Evolutionary conservation across 1,140 invertebrate species (phyloP), one percentile per base, ranked within the genome.

Genomic region (Physella acuta): DNA sequence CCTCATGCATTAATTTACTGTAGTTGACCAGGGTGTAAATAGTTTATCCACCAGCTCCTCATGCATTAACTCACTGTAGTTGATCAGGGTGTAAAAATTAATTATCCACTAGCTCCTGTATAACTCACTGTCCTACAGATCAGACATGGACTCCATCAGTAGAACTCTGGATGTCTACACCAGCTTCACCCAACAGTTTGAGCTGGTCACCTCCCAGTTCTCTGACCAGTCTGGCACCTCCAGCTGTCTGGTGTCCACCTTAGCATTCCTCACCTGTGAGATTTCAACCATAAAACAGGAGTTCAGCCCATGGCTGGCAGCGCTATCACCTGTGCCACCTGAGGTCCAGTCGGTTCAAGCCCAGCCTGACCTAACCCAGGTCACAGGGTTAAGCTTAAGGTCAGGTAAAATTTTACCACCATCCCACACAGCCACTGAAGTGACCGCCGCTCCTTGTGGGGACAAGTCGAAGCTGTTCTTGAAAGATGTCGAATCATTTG

Each of bases 401-500:
- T 44, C 8, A 11, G 39, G 39, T 11, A 44, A 44, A 20, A 20
- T 44, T 44, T 44, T 44, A 20, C 20, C 39, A 44, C 39, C 39
- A 11, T 5, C 53, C 24, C 53, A 30, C 24, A 49, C 11, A 14
- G 44, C 44, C 44, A 14, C 44, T n/a, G n/a, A 49, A 49, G 44
- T 36, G n/a, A n/a, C 24, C 37, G 58, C 33, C 37, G 60, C 20
- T 28, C 16, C 3, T 8, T 3, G 24, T 28, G 33, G 14, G 11
- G 36, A 3, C 1, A 5, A 24, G n/a, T 8, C 28, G 1, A n/a
- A n/a, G 20, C 37, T 37, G 33, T 55, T 56, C 24, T 2, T 66
- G 51, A 56, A 11, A 17, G 67, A 68, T 14, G 26, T 75, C 17
- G 78, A 82, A 39, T 33, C 59, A 16, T 31, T 81, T 24, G 65